Evolutionary conservation across 1,140 invertebrate species (phyloP), one percentile per base, ranked within the genome.

Genomic region (Paracyclopina nana): DNA sequence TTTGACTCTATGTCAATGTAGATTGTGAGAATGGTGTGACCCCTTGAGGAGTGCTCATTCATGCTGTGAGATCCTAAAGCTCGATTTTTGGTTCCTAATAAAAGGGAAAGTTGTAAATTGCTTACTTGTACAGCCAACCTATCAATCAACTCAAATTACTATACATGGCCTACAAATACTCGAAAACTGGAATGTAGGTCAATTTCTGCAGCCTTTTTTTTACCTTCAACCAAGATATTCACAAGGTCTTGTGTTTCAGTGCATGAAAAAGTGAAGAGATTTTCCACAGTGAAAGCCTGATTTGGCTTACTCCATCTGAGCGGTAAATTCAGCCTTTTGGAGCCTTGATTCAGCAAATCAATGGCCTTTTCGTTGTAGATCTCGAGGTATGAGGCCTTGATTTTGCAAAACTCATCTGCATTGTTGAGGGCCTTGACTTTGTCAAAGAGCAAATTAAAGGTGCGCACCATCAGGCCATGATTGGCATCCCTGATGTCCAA

Each of bases 361-460:
- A 92, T 84, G 40, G 92, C 85, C 71, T 91, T 86, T 70, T 92
- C 87, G 61, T 92, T 92, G 64, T 92, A 92, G 51, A 92, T 90
- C 71, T 92, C 87, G 54, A 96, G 68, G 67, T 91, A 88, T 55
- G 86, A 90, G 50, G 90, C 80, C 63, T 87, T 87, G 27, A 96
- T 69, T 27, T 92, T 72, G 65, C 90, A 87, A 61, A 82, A 76
- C 48, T 74, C 72, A 42, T 82, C 76, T n/a, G n/a, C n/a, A n/a
- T n/a, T n/a, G n/a, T n/a, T n/a, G n/a, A n/a, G n/a, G n/a, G n/a
- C n/a, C 53, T 59, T 63, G 43, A 87, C 71, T 56, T 82, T 69
- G 61, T 81, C 74, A 66, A 90, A 92, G 49, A 92, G 73, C 63
- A 91, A 83, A 51, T 87, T 73, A 66, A 92, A 91, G 0, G 84